A percentile compares a stretch with the other conserved stretches of the same genome.
Evolutionary conservation across 2,888 invertebrate genomes (phyloP).

Genomic region (Dynastes tityus): DNA sequence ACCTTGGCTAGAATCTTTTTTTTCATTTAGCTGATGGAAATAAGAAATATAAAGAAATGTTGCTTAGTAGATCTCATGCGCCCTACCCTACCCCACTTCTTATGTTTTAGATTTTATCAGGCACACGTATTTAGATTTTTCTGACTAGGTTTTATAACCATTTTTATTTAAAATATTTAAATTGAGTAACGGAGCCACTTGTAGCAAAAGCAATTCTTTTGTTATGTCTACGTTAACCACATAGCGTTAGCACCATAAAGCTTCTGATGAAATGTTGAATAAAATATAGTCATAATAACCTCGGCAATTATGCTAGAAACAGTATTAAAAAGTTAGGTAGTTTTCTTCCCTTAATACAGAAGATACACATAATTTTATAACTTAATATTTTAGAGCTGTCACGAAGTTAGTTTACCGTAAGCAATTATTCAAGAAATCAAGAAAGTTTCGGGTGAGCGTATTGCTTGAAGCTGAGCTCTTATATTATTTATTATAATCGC

Average conservation of each 20-base stretch:
- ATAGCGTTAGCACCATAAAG: not conserved
- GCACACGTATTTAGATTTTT: too few species aligned
- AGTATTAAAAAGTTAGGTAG: not conserved
- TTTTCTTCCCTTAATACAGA: conserved; percentile 8
- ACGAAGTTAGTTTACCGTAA: conserved; percentile 18
- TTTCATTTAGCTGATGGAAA: too few species aligned
- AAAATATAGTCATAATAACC: not conserved
- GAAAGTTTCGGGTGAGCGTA: conserved; percentile 5
- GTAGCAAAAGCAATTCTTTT: too few species aligned
- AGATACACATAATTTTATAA: conserved; percentile 12
- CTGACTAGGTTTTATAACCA: too few species aligned
- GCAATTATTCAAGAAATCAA: conserved; percentile 26
- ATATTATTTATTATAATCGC: conserved; percentile 27
- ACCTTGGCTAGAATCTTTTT: too few species aligned
- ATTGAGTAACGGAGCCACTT: too few species aligned
- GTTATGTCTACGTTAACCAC: too few species aligned
- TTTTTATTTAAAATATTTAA: too few species aligned
- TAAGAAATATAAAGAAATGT: too few species aligned
- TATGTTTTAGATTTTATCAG: too few species aligned
- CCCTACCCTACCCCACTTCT: too few species aligned
- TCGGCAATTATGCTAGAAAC: not conserved
- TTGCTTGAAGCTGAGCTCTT: not conserved
- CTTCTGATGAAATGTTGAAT: not conserved
- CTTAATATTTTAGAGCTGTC: conserved; percentile 22
- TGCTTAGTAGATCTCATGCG: too few species aligned